Conservation (phyloP, 2,888 invertebrate species). For the Buathra laborator region DNA sequence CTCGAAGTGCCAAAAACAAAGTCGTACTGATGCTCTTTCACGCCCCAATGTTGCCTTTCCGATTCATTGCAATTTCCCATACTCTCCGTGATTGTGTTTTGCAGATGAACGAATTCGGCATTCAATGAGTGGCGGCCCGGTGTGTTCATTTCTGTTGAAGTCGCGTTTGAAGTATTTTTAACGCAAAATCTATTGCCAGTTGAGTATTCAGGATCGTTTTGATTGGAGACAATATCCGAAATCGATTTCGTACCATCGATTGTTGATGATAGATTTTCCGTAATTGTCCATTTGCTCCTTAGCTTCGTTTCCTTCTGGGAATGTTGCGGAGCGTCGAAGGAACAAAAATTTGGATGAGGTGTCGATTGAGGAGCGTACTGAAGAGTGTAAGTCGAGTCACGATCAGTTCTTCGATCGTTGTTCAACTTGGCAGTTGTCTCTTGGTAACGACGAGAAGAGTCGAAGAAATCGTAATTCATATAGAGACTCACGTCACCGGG, state of each 20-base stretch:
- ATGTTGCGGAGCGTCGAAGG: constrained; percentile 63
- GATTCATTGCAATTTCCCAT: constrained; percentile 56
- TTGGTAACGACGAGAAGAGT: constrained; percentile 49
- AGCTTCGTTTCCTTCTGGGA: constrained; percentile 78
- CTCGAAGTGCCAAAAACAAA: constrained; percentile 56
- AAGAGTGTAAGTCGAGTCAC: constrained; percentile 51
- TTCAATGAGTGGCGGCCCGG: constrained; percentile 76
- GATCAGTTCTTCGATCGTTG: constrained; percentile 57
- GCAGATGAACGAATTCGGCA: constrained; percentile 78
- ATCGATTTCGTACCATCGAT: constrained; percentile 70
- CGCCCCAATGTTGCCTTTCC: constrained; percentile 67
- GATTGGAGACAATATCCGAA: constrained; percentile 67
- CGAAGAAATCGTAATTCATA: constrained; percentile 76
- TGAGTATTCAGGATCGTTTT: constrained; percentile 65
- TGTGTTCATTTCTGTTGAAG: constrained; percentile 56
- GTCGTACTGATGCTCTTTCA: constrained; percentile 71
- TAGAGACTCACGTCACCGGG: constrained; percentile 82
- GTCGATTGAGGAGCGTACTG: constrained; percentile 59
- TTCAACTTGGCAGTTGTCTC: constrained; percentile 46
- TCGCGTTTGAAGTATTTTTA: constrained; percentile 59
- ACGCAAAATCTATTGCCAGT: constrained; percentile 70
- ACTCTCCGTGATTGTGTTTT: constrained; percentile 77
- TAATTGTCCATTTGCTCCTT: constrained; percentile 82
- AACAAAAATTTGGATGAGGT: constrained; percentile 67
- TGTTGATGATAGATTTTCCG: constrained; percentile 75